Conservation (phyloP, 2,113 vertebrate genomes). For the Lontra canadensis region DNA sequence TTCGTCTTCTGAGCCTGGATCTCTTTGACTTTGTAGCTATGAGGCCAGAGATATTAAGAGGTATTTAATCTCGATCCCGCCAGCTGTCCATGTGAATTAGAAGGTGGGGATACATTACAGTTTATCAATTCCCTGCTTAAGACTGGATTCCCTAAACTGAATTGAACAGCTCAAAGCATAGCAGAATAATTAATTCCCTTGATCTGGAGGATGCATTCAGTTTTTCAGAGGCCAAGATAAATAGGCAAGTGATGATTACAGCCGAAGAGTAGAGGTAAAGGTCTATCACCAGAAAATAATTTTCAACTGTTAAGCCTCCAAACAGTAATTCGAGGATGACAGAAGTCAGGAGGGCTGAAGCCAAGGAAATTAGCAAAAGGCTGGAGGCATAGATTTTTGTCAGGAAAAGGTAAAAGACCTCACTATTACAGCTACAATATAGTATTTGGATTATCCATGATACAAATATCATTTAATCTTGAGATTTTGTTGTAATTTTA, state of each 20-base stretch:
- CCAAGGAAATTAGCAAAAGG: not conserved
- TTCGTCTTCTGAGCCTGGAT: not conserved
- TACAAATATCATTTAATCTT: not conserved
- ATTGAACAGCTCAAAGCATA: not conserved
- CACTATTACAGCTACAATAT: not conserved
- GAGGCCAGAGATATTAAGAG: not conserved
- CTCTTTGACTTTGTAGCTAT: not conserved
- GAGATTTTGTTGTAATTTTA: not conserved
- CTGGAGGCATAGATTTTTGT: not conserved
- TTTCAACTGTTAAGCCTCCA: not conserved
- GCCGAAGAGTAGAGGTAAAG: not conserved
- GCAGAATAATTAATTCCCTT: not conserved
- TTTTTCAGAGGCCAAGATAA: not conserved
- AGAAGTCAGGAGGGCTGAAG: not conserved
- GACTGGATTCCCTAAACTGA: not conserved
- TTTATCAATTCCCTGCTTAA: not conserved
- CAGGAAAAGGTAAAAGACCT: not conserved
- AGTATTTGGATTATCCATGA: not conserved
- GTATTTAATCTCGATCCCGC: not conserved
- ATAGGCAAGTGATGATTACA: not conserved
- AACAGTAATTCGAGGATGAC: not conserved
- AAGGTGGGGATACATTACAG: not conserved
- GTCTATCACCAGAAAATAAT: not conserved
- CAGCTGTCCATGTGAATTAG: not conserved
- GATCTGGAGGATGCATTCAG: not conserved